Evolutionary conservation across 2,113 vertebrate genomes (phyloP).

Genomic region (Lanius ludovicianus): DNA sequence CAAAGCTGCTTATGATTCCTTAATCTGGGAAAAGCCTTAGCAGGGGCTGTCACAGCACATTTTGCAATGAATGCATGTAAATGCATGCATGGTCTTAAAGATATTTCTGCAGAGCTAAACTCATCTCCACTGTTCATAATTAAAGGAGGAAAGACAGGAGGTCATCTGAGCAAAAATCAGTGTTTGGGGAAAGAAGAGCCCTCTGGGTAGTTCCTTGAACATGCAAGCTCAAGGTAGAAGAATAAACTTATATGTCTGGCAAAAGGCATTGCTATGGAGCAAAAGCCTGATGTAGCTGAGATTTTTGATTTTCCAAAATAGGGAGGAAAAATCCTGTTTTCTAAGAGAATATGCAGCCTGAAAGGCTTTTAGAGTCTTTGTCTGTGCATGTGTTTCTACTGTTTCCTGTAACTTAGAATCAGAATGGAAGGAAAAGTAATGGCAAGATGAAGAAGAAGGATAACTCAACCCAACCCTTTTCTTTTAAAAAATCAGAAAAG

Average conservation of each 20-base stretch:
- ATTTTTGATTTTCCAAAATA: neutral
- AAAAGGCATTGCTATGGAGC: neutral
- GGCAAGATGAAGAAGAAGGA: neutral
- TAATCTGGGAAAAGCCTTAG: slow-evolving; percentile 24
- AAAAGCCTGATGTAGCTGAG: neutral
- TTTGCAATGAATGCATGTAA: neutral
- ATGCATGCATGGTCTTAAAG: neutral
- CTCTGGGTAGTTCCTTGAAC: neutral
- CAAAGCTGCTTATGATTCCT: neutral
- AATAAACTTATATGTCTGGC: neutral
- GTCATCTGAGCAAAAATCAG: neutral
- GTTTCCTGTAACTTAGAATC: neutral
- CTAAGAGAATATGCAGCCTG: neutral
- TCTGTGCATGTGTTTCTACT: neutral
- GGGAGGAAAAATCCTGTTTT: neutral
- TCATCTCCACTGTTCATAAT: neutral
- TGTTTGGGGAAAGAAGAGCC: neutral
- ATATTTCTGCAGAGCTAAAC: neutral
- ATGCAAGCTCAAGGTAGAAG: neutral
- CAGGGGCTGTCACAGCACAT: neutral
- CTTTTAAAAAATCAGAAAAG: accelerated
- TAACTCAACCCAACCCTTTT: neutral
- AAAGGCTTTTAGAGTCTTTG: neutral
- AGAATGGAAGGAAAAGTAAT: neutral
- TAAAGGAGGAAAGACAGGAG: neutral